Conservation (phyloP, 2,113 vertebrate genomes). For the Ciconia stormi region DNA sequence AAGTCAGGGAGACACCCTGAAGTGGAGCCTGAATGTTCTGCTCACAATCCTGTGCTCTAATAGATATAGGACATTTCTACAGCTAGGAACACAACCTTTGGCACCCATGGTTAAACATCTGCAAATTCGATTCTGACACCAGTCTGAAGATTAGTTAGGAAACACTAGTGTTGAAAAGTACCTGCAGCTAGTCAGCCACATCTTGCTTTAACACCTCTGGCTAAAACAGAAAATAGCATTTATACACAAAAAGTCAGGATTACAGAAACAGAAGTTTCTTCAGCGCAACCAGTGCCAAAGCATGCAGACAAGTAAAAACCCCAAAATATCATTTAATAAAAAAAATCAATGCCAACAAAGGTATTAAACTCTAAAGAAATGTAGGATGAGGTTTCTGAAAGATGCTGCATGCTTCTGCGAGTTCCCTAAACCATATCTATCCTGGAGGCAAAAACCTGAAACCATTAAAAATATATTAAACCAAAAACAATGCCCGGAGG, state of each 20-base stretch:
- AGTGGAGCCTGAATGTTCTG: background rate
- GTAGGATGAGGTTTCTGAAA: background rate
- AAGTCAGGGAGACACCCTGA: background rate
- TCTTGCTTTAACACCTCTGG: background rate
- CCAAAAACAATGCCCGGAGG: background rate
- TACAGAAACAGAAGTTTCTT: background rate
- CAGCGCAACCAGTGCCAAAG: background rate
- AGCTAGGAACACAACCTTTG: background rate
- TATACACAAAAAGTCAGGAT: background rate
- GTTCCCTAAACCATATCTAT: background rate
- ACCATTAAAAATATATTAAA: background rate
- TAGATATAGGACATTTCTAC: background rate
- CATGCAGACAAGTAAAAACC: background rate
- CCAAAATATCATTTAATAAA: background rate
- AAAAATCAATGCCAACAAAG: background rate
- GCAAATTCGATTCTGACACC: background rate
- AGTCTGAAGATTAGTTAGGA: background rate
- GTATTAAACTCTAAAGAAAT: background rate
- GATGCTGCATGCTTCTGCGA: background rate
- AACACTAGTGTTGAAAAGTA: background rate
- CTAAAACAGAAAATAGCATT: background rate
- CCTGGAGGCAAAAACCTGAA: conserved; percentile 23
- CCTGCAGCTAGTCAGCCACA: background rate
- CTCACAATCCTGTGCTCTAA: background rate
- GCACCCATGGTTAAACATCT: background rate